Conservation (phyloP, 2,888 invertebrate species). For the Agonopterix arenella region DNA sequence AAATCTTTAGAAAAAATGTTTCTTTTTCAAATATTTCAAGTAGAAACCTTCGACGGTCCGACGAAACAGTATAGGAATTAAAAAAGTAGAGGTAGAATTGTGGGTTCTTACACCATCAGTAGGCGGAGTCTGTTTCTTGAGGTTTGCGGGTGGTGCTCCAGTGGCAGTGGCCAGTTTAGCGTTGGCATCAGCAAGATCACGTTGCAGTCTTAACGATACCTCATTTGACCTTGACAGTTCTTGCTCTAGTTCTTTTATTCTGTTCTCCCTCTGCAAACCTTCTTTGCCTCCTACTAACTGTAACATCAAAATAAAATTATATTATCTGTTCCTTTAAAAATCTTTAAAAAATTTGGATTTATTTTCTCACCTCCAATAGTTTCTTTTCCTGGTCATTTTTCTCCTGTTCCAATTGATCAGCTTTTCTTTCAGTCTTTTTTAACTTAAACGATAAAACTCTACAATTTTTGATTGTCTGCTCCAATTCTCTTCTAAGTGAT, state of each 20-base stretch:
- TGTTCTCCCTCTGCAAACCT: conserved; percentile 79
- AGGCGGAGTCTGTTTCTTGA: conserved; percentile 77
- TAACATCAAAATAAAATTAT: conserved; percentile 3
- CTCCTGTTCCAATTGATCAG: conserved; percentile 91
- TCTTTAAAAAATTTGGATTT: background rate
- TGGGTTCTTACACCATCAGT: conserved; percentile 73
- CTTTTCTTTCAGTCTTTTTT: conserved; percentile 94
- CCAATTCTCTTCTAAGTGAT: conserved; percentile 94
- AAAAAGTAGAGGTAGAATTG: background rate
- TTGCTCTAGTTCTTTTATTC: conserved; percentile 88
- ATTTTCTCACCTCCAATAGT: conserved; percentile 64
- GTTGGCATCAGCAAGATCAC: conserved; percentile 82
- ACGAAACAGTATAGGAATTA: background rate
- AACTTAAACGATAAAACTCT: conserved; percentile 98
- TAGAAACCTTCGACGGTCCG: too few relatives aligned
- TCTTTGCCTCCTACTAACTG: conserved; percentile 77
- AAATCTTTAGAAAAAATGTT: background rate
- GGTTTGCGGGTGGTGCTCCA: conserved; percentile 51
- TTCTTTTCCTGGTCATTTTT: conserved; percentile 85
- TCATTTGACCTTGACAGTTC: conserved; percentile 90
- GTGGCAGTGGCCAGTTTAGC: conserved; percentile 66
- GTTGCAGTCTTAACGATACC: conserved; percentile 81
- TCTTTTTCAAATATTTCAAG: too few relatives aligned
- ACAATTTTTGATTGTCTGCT: conserved; percentile 98
- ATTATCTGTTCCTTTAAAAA: background rate